A percentile compares a stretch with the other conserved stretches of the same genome.
Evolutionary conservation across 2,888 invertebrate genomes (phyloP).

Genomic region (Polia nebulosa): DNA sequence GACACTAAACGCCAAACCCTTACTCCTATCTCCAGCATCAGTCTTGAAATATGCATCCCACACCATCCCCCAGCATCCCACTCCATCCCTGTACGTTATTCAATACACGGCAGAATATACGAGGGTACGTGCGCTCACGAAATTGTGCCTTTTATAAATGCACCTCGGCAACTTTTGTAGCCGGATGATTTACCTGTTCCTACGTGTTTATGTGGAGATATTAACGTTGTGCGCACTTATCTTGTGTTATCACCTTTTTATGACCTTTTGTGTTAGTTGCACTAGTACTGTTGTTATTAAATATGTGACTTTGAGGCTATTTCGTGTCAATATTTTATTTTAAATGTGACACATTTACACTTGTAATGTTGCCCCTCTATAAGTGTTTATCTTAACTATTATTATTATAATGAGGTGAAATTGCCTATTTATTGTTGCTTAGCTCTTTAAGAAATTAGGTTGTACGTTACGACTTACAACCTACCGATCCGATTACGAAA

Average conservation of each 20-base stretch:
- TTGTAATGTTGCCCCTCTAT: too few species aligned
- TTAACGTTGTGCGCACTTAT: slow-evolving; percentile 35
- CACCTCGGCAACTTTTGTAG: slow-evolving; percentile 50
- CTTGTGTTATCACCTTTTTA: slow-evolving; percentile 28
- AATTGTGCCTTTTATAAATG: slow-evolving; percentile 61
- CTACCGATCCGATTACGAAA: too few species aligned
- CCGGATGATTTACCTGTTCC: slow-evolving; percentile 55
- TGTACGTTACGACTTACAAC: too few species aligned
- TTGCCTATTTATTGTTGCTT: too few species aligned
- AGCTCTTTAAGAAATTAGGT: too few species aligned
- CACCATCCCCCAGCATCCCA: slow-evolving; percentile 2
- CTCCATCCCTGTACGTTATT: slow-evolving; percentile 63
- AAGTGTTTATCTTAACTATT: too few species aligned
- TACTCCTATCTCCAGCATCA: slow-evolving; percentile 4
- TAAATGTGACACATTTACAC: neutral
- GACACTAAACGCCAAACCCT: neutral
- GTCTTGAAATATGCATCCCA: slow-evolving; percentile 8
- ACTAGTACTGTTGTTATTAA: slow-evolving; percentile 8
- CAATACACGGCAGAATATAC: slow-evolving; percentile 65
- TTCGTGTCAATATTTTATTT: neutral
- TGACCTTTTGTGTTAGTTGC: slow-evolving; percentile 11
- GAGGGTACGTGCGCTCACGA: slow-evolving; percentile 60
- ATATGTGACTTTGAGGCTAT: neutral
- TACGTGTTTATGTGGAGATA: slow-evolving; percentile 46
- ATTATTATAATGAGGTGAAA: too few species aligned